Evolutionary conservation across 2,888 invertebrate species (phyloP).

Genomic region (Thecophora atra): DNA sequence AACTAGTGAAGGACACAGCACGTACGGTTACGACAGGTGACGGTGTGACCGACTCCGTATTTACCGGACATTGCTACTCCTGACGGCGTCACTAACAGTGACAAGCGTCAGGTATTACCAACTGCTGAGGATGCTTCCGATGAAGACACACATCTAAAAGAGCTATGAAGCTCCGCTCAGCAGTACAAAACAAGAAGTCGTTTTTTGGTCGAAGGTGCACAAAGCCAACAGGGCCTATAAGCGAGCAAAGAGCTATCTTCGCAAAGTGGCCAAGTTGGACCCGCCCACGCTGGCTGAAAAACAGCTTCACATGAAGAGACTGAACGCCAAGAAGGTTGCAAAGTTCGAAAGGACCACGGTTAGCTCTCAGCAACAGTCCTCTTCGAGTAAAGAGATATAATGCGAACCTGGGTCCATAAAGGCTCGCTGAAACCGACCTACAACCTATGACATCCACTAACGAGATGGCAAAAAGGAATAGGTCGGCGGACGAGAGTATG

Average conservation of each 20-base stretch:
- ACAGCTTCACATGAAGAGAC: neutral
- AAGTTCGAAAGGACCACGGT: slow-evolving; percentile 2
- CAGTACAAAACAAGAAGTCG: slow-evolving; percentile 6
- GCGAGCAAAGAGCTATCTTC: neutral
- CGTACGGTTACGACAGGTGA: neutral
- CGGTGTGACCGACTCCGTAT: neutral
- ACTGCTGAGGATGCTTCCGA: too few relatives aligned
- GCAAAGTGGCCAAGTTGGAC: neutral
- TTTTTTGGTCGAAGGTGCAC: neutral
- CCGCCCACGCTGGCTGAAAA: slow-evolving; percentile 1
- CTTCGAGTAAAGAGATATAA: neutral
- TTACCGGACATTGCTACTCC: neutral
- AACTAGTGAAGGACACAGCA: neutral
- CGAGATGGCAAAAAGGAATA: neutral
- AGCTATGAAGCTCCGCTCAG: neutral
- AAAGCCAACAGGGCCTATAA: neutral
- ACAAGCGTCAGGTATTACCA: too few relatives aligned
- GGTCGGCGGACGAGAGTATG: too few relatives aligned
- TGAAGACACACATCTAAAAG: neutral
- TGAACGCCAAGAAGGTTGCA: neutral
- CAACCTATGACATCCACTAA: neutral
- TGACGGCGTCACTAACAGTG: neutral
- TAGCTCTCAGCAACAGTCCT: neutral
- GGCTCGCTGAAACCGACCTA: neutral
- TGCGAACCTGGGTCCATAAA: neutral